These are phyloP conservation scores for Laterallus jamaicensis DNA, from an alignment of 2,113 vertebrate genomes.

Conservation along the genomic window DNA sequence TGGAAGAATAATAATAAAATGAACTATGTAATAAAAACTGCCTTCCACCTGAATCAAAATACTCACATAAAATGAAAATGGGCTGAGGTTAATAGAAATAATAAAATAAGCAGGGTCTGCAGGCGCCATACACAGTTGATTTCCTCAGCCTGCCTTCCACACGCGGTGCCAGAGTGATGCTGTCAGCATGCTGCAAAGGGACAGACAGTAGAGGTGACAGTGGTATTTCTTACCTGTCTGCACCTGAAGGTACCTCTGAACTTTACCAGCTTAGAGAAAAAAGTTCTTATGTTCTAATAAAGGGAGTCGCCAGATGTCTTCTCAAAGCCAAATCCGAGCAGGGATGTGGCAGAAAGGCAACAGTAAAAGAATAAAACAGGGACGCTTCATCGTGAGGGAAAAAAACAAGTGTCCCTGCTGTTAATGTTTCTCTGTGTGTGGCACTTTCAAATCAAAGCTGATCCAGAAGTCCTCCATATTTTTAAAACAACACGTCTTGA, in stretches of 20 bases:
- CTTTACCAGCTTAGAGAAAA: background rate
- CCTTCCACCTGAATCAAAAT: background rate
- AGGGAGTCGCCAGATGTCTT: background rate
- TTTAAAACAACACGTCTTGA: background rate
- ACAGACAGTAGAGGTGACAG: background rate
- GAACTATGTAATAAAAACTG: background rate
- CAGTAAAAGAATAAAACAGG: background rate
- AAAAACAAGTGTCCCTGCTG: background rate
- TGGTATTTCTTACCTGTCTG: background rate
- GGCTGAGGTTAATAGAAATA: background rate
- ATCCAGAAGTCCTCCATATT: background rate
- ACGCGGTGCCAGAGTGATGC: background rate
- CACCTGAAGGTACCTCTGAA: background rate
- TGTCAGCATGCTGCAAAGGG: rapidly evolving
- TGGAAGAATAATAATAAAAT: background rate
- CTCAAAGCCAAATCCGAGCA: background rate
- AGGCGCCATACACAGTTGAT: background rate
- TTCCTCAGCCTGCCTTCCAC: background rate
- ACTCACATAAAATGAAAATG: background rate
- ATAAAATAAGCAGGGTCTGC: background rate
- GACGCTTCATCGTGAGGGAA: background rate
- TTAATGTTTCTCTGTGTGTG: background rate
- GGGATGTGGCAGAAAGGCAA: background rate
- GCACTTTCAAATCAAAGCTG: background rate
- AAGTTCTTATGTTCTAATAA: background rate